These are phyloP conservation scores for Isurus oxyrinchus DNA, from an alignment of 2,113 vertebrate genomes.

Conservation along the genomic window DNA sequence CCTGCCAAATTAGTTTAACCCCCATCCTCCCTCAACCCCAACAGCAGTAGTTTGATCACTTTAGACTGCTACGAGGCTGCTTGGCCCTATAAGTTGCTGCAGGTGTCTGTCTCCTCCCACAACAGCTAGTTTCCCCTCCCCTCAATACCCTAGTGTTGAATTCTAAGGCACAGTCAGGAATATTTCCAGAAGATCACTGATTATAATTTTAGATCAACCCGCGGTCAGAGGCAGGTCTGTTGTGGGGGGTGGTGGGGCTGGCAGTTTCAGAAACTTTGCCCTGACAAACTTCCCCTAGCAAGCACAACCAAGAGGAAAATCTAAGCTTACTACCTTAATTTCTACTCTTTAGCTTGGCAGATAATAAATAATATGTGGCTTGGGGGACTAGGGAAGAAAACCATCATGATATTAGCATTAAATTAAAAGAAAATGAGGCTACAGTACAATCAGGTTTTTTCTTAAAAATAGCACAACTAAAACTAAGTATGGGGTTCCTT, in stretches of 20 bases:
- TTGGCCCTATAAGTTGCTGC: neutral
- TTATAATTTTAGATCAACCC: neutral
- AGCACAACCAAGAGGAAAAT: neutral
- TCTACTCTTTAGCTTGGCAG: neutral
- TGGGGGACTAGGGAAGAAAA: conserved; percentile 6
- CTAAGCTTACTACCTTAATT: neutral
- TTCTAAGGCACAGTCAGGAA: neutral
- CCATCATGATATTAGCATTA: conserved; percentile 18
- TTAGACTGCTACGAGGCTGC: neutral
- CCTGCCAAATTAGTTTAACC: too few relatives aligned
- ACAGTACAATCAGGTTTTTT: neutral
- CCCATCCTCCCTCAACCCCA: too few relatives aligned
- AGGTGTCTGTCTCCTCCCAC: neutral
- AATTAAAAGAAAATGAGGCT: conserved; percentile 22
- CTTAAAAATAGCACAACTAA: conserved; percentile 14
- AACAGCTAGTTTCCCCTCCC: neutral
- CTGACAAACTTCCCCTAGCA: neutral
- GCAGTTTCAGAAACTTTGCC: neutral
- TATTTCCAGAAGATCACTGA: neutral
- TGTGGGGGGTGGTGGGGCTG: too few relatives aligned
- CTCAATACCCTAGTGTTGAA: too few relatives aligned
- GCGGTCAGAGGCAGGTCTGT: neutral
- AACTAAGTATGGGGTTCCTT: conserved; percentile 21
- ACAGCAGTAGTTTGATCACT: neutral
- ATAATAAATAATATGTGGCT: conserved; percentile 26